phyloP scores from a whole-genome alignment of 2,888 invertebrate genomes.

The Ornithoptera alexandrae region DNA sequence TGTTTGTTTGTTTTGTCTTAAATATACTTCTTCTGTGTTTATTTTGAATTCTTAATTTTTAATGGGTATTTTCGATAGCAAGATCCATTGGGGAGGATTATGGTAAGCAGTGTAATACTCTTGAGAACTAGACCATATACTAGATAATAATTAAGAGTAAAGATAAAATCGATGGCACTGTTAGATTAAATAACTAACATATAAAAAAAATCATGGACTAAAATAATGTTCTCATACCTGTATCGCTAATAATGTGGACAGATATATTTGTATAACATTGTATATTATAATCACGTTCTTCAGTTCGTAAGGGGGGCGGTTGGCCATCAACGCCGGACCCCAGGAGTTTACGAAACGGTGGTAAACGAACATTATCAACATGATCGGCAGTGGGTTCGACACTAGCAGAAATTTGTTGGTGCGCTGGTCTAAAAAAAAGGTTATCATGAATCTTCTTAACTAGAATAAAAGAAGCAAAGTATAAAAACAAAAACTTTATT shows the following conservation, averaged over 20 bases:
- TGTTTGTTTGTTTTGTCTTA: neutral
- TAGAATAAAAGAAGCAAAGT: neutral
- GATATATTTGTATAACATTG: slow-evolving; percentile 82
- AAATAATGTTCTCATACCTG: slow-evolving; percentile 65
- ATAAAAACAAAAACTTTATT: no score
- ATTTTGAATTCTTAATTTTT: no score
- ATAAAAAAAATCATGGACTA: neutral
- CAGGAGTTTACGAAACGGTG: slow-evolving; percentile 77
- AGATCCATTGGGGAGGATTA: no score
- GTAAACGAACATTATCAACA: slow-evolving; percentile 73
- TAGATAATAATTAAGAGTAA: no score
- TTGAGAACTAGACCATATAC: no score
- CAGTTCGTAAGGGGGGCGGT: slow-evolving; percentile 81
- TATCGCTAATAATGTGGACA: slow-evolving; percentile 66
- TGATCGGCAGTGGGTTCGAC: slow-evolving; percentile 64
- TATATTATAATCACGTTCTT: slow-evolving; percentile 81
- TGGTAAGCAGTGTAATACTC: no score
- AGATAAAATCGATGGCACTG: no score
- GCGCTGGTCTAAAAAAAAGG: slow-evolving; percentile 77
- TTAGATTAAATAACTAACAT: no score
- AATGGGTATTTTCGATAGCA: no score
- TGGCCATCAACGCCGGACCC: slow-evolving; percentile 84
- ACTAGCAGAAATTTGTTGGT: slow-evolving; percentile 77
- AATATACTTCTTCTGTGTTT: no score
- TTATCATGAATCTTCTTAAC: neutral